phyloP scores from a whole-genome alignment of 2,888 invertebrate genomes.

The Mythimna impura region DNA sequence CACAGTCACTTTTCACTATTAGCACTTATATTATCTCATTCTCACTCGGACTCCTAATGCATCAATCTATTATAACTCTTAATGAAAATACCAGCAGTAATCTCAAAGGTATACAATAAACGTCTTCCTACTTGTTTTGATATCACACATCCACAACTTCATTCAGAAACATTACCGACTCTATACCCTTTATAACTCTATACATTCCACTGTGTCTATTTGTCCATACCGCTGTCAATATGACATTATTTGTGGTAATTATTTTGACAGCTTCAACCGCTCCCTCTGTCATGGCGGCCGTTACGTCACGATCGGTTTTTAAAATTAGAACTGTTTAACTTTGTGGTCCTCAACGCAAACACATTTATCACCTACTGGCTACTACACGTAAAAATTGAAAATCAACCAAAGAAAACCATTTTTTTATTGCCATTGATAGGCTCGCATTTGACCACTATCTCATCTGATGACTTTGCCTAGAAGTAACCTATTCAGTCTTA shows the following conservation, averaged over 20 bases:
- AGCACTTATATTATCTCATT: too few species aligned
- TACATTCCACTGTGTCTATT: constrained; percentile 54
- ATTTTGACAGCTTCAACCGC: constrained; percentile 79
- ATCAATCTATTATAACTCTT: too few species aligned
- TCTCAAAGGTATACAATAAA: too few species aligned
- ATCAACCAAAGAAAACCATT: too few species aligned
- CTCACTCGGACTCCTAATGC: too few species aligned
- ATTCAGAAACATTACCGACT: neutral
- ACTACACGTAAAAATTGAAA: too few species aligned
- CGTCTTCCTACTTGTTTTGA: neutral
- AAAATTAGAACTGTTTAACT: neutral
- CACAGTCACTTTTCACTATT: too few species aligned
- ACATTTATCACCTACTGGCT: neutral
- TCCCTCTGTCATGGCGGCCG: constrained; percentile 59
- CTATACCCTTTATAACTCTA: constrained; percentile 56
- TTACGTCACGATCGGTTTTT: constrained; percentile 43
- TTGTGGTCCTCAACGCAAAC: constrained; percentile 12
- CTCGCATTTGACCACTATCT: too few species aligned
- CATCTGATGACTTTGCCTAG: too few species aligned
- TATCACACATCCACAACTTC: neutral
- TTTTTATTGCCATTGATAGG: too few species aligned
- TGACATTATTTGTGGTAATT: constrained; percentile 79
- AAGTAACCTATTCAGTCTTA: too few species aligned
- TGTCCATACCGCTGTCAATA: constrained; percentile 77
- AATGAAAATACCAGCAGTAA: too few species aligned